These are phyloP conservation scores for Chrysina gloriosa DNA, from an alignment of 2,888 invertebrate species.

Conservation along the genomic window DNA sequence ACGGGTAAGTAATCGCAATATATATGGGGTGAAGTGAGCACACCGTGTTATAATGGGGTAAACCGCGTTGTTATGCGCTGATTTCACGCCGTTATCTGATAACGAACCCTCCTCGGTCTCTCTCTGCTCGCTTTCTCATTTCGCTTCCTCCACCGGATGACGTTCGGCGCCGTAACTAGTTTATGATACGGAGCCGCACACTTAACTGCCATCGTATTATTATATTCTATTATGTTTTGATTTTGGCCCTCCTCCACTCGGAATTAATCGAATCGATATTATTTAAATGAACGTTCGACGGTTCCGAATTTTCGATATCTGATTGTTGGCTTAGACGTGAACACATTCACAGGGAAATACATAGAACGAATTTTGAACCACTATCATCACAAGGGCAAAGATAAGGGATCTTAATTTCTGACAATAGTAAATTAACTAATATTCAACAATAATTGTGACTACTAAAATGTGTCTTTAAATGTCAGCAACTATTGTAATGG, in stretches of 20 bases:
- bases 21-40: constrained; percentile 40
- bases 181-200: constrained; percentile 43
- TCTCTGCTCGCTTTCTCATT: constrained; percentile 37
- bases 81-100: constrained; percentile 66
- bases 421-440: no score
- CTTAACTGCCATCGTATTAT: constrained; percentile 37
- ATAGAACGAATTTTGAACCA: no score
- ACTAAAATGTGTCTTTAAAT: no score
- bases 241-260: constrained; percentile 17
- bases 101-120: constrained; percentile 57
- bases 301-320: constrained; percentile 1
- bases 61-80: constrained; percentile 66
- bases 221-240: constrained; percentile 42
- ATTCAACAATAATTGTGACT: no score
- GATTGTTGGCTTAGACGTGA: background rate
- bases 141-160: background rate
- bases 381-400: no score
- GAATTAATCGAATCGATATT: constrained; percentile 30
- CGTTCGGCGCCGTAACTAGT: constrained; percentile 22
- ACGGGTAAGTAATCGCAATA: constrained; percentile 50
- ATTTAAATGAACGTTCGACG: constrained; percentile 23
- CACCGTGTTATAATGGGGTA: constrained; percentile 64
- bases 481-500: no score
- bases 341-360: background rate
- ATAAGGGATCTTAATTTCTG: no score